Base-by-base conservation (phyloP, 2,888 invertebrate genomes). In the Dasysyrphus albostriatus region DNA sequence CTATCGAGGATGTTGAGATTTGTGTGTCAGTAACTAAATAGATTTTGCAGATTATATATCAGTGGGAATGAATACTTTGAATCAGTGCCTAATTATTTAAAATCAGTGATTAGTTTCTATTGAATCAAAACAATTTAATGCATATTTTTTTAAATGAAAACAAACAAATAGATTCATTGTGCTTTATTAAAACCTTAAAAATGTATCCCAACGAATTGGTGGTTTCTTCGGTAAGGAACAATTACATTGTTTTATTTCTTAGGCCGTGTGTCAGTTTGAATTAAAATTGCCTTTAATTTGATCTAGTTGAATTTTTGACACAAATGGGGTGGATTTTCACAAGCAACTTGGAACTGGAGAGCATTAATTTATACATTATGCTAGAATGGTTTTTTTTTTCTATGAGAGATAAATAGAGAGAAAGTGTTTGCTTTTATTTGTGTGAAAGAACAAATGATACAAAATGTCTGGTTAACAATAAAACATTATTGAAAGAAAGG, bases 1-100 rank as follows among this genome's bases (percentile, higher is more conserved):
- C 87, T 83, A 83, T 87, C 83, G 87, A 83, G 87, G 82, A 87
- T 75, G 75, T 85, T 77, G 51, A 37, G 5, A 5, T 0, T 6
- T 0, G 1, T 0, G 0, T 29, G 42, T 14, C 81, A 85, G 85
- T 67, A 2, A 2, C 0, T 1, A 2, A 2, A 5, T 0, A 51
- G 37, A 51, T 51, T 34, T 24, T 19, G 34, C 1, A 3, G 51
- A 24, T 3, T 16, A 12, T 32, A 12, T 37, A 37, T 37, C 58
- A 4, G 9, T 1, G 19, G 39, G 14, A 14, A 19, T 59, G 10
- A 58, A 19, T 54, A 24, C 24, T 24, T 12, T 10, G 7, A 63
- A 63, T 63, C n/a, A 29, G 63, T 63, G 2, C 5, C 1, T 10
- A 54, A 29, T 29, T 54, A 29, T 14, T 14, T 29, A 2, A 29